Evolutionary conservation across 2,797 vertebrate species (phyloP).

Genomic region (Rousettus madagascariensis): DNA sequence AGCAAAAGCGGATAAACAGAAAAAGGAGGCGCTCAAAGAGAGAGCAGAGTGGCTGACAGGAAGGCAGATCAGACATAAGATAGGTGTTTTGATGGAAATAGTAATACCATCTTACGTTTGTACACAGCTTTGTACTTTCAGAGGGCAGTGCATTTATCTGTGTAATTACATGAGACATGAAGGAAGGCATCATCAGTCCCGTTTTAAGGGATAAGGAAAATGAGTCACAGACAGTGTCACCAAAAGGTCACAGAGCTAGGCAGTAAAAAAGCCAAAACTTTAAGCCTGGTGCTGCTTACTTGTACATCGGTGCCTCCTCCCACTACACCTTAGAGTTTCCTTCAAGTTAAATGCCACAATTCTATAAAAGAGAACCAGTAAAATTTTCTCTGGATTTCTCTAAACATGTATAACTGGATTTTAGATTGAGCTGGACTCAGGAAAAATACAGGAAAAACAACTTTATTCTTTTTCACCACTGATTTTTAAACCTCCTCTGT

Average conservation of each 20-base stretch:
- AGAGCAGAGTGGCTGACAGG: not conserved
- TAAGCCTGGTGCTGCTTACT: not conserved
- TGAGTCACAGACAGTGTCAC: not conserved
- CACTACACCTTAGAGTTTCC: not conserved
- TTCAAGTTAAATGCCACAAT: not conserved
- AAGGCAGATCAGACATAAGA: not conserved
- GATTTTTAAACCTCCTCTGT: not conserved
- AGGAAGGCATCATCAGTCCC: not conserved
- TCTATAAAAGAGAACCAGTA: not conserved
- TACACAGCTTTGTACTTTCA: not conserved
- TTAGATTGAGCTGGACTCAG: not conserved
- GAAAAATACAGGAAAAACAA: not conserved
- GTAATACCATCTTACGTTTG: not conserved
- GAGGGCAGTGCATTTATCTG: not conserved
- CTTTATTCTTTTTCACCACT: not conserved
- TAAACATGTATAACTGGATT: not conserved
- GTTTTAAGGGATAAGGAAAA: not conserved
- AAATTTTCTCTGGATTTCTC: not conserved
- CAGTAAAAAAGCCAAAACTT: not conserved
- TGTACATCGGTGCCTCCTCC: not conserved
- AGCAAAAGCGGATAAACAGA: not conserved
- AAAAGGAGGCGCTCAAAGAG: not conserved
- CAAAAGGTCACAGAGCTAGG: not conserved
- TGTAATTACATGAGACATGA: not conserved
- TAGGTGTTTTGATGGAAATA: not conserved